These are phyloP conservation scores for Clarias pachynema DNA, from an alignment of 2,797 vertebrate species.

Conservation along the genomic window DNA sequence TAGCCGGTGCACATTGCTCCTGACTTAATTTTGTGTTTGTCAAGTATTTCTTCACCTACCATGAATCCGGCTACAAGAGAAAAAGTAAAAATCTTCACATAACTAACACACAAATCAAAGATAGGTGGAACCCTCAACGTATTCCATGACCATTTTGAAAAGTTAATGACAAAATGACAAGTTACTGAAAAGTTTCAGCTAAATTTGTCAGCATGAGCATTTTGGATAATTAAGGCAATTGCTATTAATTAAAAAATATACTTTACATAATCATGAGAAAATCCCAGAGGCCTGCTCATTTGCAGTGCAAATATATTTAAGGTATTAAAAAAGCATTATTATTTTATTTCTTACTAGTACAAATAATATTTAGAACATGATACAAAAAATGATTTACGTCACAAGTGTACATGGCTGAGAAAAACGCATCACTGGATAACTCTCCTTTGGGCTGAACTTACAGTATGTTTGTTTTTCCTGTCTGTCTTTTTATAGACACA, in stretches of 20 bases:
- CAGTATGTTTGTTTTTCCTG: not conserved
- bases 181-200: not conserved
- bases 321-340: not conserved
- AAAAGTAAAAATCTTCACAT: not conserved
- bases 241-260: not conserved
- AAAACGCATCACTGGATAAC: not conserved
- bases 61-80: not conserved
- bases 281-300: not conserved
- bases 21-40: not conserved
- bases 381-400: not conserved
- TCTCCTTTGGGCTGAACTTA: not conserved
- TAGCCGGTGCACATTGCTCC: not conserved
- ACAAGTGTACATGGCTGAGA: not conserved
- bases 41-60: not conserved
- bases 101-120: not conserved
- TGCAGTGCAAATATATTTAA: not conserved
- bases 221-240: not conserved
- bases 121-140: not conserved
- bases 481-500: not conserved
- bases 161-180: not conserved
- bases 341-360: not conserved
- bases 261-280: not conserved
- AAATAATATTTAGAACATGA: not conserved
- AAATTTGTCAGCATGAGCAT: not conserved
- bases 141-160: not conserved